Conservation (phyloP, 1,140 invertebrate species). For the Hyles vespertilio region DNA sequence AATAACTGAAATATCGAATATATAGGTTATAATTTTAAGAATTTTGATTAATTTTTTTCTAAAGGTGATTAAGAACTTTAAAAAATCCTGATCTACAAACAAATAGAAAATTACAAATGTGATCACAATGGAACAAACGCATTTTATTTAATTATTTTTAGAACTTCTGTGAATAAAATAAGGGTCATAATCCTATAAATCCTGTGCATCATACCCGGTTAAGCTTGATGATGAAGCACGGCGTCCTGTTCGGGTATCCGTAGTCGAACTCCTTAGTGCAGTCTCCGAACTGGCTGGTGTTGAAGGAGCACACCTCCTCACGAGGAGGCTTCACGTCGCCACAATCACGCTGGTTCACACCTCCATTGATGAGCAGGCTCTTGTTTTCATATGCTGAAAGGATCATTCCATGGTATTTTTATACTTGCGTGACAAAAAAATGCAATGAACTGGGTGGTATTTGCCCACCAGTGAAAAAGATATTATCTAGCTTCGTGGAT, state of each 20-base stretch:
- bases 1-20: conserved; percentile 80
- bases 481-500: too few species aligned
- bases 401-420: too few species aligned
- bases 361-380: conserved; percentile 71
- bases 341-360: conserved; percentile 82
- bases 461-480: too few species aligned
- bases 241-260: conserved; percentile 83
- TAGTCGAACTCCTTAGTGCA: conserved; percentile 81
- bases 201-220: conserved; percentile 80
- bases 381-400: conserved; percentile 79
- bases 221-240: conserved; percentile 92
- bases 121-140: too few species aligned
- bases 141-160: too few species aligned
- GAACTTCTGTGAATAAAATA: background rate
- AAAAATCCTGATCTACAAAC: too few species aligned
- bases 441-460: too few species aligned
- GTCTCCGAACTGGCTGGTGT: conserved; percentile 78
- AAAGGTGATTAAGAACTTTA: too few species aligned
- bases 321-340: conserved; percentile 77
- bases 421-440: too few species aligned
- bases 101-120: too few species aligned
- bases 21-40: too few species aligned
- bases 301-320: conserved; percentile 83
- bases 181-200: background rate
- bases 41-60: too few species aligned